Evolutionary conservation across 2,113 vertebrate genomes (phyloP), one percentile per base, ranked within the genome.

Genomic region (Pterophyllum scalare): DNA sequence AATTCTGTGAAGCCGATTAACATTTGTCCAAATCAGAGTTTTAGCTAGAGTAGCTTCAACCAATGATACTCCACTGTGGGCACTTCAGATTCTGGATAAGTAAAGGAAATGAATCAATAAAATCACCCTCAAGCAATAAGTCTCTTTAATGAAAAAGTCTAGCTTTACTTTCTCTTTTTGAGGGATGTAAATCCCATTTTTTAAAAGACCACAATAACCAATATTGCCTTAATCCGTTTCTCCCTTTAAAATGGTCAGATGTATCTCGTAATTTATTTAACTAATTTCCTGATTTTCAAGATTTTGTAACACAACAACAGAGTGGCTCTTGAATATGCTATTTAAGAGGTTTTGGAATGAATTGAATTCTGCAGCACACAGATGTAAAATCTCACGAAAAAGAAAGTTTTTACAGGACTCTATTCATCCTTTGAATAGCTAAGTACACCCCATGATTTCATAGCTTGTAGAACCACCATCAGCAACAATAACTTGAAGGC

Each of bases 1-100:
- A 43, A 26, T 62, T 26, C 14, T 80, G 80, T 88, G 85, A 87
- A 88, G 54, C 61, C 77, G 59, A 75, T 76, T 24, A 82, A 85
- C 52, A 84, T 62, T 80, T 86, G n/a, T 85, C 52, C 43, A 58
- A 19, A 56, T 28, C 38, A 62, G 74, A 76, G 19, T 52, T 22
- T n/a, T 43, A 59, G 65, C 57, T 52, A 17, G 56, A 75, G 26
- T 5, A 20, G 31, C 52, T 84, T 64, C 74, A 72, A 26, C 20
- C 46, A 13, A 43, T 5, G 17, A 33, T 28, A 59, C 3, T 13
- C 40, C 12, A 15, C 65, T 8, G 26, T 62, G 11, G 3, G 7
- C 58, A 62, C 58, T 6, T 33, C 22, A 5, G 13, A 46, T 49
- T 81, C 72, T 83, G 57, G 24, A 20, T 20, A 38, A 72, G 31